Evolutionary conservation across 2,888 invertebrate genomes (phyloP).

Genomic region (Mythimna loreyi): DNA sequence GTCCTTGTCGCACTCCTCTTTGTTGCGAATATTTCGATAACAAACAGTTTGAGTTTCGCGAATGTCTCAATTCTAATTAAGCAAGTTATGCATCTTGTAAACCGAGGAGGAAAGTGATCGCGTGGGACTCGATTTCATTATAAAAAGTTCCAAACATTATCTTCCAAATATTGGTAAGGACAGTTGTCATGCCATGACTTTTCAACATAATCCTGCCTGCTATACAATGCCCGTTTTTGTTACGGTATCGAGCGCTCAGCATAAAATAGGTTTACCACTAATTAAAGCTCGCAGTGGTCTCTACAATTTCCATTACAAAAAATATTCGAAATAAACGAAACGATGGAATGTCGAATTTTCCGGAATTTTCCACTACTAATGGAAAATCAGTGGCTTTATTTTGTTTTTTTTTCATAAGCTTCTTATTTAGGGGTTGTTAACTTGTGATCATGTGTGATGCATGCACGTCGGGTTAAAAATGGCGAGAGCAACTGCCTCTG

Average conservation of each 20-base stretch:
- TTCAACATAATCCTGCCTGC: background rate
- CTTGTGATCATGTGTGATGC: conserved; percentile 36
- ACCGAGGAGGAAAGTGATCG: conserved; percentile 27
- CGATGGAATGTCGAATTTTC: conserved; percentile 10
- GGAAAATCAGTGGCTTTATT: conserved; percentile 14
- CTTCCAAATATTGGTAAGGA: conserved; percentile 1
- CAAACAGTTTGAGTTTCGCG: conserved; percentile 13
- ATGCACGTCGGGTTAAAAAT: conserved; percentile 73
- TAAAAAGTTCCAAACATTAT: background rate
- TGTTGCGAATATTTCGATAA: conserved; percentile 14
- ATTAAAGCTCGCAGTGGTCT: conserved; percentile 41
- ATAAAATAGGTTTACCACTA: conserved; percentile 41
- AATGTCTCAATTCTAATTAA: conserved; percentile 36
- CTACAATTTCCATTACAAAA: conserved; percentile 28
- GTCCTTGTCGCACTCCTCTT: conserved; percentile 17
- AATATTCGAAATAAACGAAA: conserved; percentile 24
- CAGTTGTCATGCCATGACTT: background rate
- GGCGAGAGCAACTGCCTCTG: conserved; percentile 76
- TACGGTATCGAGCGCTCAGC: conserved; percentile 7
- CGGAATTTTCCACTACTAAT: conserved; percentile 18
- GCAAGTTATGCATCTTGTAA: conserved; percentile 14
- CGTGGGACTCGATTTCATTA: conserved; percentile 1
- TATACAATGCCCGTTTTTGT: conserved; percentile 2
- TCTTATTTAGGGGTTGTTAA: conserved; percentile 4
- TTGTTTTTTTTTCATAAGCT: conserved; percentile 29